phyloP scores from a whole-genome alignment of 2,888 invertebrate species.

The Pinctada fucata region DNA sequence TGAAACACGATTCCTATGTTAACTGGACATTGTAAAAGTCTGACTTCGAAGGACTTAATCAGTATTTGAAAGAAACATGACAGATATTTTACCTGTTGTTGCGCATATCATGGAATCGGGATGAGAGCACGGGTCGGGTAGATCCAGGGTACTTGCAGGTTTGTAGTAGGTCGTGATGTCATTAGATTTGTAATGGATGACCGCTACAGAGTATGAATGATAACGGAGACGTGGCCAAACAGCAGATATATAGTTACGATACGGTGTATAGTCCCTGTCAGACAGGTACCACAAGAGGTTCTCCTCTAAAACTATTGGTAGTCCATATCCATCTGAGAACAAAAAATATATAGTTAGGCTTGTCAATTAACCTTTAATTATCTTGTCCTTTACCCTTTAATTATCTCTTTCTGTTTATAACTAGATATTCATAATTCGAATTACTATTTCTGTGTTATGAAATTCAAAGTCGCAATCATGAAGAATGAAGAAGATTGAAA shows the following conservation, averaged over 20 bases:
- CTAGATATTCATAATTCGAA: no score
- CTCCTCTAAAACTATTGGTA: constrained; percentile 8
- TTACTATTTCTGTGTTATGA: no score
- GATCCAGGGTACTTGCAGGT: background rate
- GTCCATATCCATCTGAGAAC: constrained; percentile 19
- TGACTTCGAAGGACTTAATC: no score
- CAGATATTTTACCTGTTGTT: constrained; percentile 12
- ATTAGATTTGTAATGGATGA: constrained; percentile 14
- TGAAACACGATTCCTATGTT: no score
- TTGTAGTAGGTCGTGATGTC: constrained; percentile 28
- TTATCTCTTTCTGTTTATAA: no score
- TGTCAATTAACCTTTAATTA: no score
- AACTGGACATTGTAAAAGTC: no score
- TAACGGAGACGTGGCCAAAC: constrained; percentile 33
- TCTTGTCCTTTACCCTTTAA: no score
- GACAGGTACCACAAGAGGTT: constrained; percentile 22
- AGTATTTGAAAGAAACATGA: no score
- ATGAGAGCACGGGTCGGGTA: constrained; percentile 34
- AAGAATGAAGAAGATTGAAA: no score
- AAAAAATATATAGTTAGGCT: background rate
- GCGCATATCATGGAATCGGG: constrained; percentile 33
- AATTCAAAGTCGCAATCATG: no score
- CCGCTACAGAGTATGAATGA: constrained; percentile 22
- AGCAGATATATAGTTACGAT: constrained; percentile 27
- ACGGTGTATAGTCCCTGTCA: constrained; percentile 34